Evolutionary conservation across 2,797 vertebrate genomes (phyloP).

Genomic region (Pseudochromis fuscus): DNA sequence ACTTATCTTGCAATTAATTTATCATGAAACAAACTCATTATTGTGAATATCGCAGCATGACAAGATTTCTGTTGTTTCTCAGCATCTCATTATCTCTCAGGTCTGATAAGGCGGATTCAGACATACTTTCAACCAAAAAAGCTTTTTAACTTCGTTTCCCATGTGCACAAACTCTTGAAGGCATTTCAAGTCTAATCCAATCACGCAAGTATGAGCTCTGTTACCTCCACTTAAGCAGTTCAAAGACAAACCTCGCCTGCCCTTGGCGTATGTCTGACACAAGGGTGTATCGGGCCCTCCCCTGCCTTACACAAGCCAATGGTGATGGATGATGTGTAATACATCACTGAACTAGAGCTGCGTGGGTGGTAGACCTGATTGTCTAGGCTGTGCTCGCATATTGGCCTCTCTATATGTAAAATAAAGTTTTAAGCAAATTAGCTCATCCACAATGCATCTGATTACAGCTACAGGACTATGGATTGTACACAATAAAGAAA

Average conservation of each 20-base stretch:
- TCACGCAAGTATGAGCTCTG: slow-evolving; percentile 46
- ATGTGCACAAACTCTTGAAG: slow-evolving; percentile 38
- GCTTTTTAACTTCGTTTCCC: slow-evolving; percentile 60
- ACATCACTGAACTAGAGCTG: slow-evolving; percentile 44
- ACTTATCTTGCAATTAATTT: slow-evolving; percentile 52
- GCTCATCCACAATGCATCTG: slow-evolving; percentile 14
- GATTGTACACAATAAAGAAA: not conserved
- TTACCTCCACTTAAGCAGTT: slow-evolving; percentile 62
- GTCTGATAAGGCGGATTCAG: slow-evolving; percentile 28
- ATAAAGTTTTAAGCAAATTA: slow-evolving; percentile 23
- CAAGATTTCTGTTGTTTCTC: slow-evolving; percentile 4
- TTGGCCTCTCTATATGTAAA: slow-evolving; percentile 32
- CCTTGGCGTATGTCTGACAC: slow-evolving; percentile 47
- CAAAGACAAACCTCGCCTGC: slow-evolving; percentile 51
- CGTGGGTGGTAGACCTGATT: slow-evolving; percentile 23
- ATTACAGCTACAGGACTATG: not conserved
- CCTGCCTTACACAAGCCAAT: slow-evolving; percentile 23
- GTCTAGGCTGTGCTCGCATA: slow-evolving; percentile 24
- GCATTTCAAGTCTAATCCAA: slow-evolving; percentile 55
- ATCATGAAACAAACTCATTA: slow-evolving; percentile 33
- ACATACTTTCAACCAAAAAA: slow-evolving; percentile 47
- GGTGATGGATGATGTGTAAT: slow-evolving; percentile 60
- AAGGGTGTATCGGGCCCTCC: slow-evolving; percentile 33
- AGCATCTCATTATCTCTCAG: slow-evolving; percentile 38
- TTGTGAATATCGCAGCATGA: not conserved